Conservation (phyloP, 1,140 invertebrate species). For the Streblospio benedicti region DNA sequence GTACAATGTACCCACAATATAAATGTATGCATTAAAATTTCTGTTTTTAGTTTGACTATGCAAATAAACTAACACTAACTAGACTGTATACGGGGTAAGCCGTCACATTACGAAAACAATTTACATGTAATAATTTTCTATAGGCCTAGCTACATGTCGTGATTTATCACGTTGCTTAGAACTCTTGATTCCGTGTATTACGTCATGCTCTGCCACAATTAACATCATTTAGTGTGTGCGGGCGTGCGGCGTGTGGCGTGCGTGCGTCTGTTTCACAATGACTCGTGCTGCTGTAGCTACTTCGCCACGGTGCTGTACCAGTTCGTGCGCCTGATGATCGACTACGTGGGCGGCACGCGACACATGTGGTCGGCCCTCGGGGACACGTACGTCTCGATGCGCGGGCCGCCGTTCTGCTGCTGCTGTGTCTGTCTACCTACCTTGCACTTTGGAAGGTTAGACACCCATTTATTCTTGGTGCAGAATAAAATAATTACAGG, state of each 20-base stretch:
- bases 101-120: not conserved
- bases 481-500: not conserved
- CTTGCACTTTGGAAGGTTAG: not conserved
- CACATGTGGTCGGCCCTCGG: not conserved
- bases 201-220: no score
- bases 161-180: no score
- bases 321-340: constrained; percentile 6
- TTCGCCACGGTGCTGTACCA: constrained; percentile 8
- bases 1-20: no score
- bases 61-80: not conserved
- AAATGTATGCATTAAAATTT: not conserved
- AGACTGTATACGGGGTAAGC: not conserved
- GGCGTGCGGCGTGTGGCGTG: no score
- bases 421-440: constrained; percentile 9
- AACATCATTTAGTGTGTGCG: no score
- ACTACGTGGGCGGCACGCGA: constrained; percentile 9
- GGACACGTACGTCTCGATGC: not conserved
- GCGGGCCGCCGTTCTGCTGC: constrained; percentile 7
- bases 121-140: not conserved
- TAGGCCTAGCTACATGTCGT: not conserved
- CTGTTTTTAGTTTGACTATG: not conserved
- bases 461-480: not conserved
- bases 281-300: not conserved
- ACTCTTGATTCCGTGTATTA: no score
- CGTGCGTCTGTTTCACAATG: not conserved